Evolutionary conservation across 2,888 invertebrate genomes (phyloP), one percentile per base, ranked within the genome.

Genomic region (Thumatha senex): DNA sequence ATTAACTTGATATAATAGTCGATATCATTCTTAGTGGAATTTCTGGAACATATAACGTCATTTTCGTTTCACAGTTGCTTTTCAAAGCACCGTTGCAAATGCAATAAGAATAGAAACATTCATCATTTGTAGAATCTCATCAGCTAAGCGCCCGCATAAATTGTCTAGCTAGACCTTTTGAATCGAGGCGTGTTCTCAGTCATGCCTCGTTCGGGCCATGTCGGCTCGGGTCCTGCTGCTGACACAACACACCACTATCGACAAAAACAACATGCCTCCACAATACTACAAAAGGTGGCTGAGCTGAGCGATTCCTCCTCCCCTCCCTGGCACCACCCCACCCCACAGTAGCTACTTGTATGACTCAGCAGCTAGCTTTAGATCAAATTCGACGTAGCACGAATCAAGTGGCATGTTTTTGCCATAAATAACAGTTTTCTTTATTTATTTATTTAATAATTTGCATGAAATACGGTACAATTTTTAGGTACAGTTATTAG

Each of bases 181-280:
- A 73, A 67, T 60, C 66, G 66, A 72, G 63, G 61, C 67, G 72
- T 69, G 67, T 67, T 64, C 56, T 59, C 53, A 67, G 67, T 68
- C 63, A 72, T 72, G 79, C 70, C 74, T 74, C 74, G 74, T 72
- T 71, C 70, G 70, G 69, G 67, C 74, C 75, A 68, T 70, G 74
- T 71, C 76, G 71, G 66, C 72, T 69, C 61, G 61, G 70, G 76
- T 76, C 72, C 78, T 81, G 86, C 70, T 74, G 84, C 84, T 85
- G 86, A 87, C 85, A 84, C 82, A 78, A 87, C 85, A 84, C 82
- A 78, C 74, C 82, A 78, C 78, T 82, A 78, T 81, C 78, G 71
- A 81, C 82, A 86, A 88, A 88, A 89, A 87, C 87, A 88, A 86
- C 84, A 78, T 76, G 79, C 85, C 86, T 80, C 84, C 81, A 81